phyloP scores from a whole-genome alignment of 2,888 invertebrate species.

The Merodon equestris region DNA sequence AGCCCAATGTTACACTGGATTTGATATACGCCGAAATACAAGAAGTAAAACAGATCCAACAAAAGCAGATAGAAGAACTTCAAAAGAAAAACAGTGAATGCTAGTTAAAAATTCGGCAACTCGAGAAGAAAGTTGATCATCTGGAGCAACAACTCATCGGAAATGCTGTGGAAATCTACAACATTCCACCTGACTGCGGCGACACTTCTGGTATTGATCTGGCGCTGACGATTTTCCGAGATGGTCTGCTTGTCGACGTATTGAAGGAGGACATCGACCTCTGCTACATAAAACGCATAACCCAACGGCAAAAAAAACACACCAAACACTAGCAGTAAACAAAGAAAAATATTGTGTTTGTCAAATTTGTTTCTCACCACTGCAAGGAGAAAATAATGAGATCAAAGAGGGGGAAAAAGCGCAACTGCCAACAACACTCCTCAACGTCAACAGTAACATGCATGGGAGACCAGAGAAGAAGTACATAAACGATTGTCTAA shows the following conservation, averaged over 20 bases:
- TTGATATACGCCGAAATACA: slow-evolving; percentile 14
- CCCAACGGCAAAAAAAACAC: slow-evolving; percentile 13
- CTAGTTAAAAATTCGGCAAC: slow-evolving; percentile 1
- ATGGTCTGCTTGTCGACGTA: slow-evolving; percentile 23
- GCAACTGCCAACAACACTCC: slow-evolving; percentile 8
- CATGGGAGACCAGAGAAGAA: slow-evolving; percentile 18
- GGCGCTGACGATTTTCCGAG: slow-evolving; percentile 16
- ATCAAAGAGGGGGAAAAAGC: slow-evolving; percentile 18
- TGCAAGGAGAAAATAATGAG: slow-evolving; percentile 23
- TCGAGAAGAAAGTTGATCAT: slow-evolving; percentile 11
- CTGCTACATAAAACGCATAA: slow-evolving; percentile 20
- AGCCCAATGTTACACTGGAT: slow-evolving; percentile 11
- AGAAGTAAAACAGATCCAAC: slow-evolving; percentile 9
- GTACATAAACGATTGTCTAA: slow-evolving; percentile 23
- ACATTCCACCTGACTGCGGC: slow-evolving; percentile 14
- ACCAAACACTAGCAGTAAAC: slow-evolving; percentile 14
- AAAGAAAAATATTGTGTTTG: slow-evolving; percentile 1
- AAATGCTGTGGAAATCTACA: slow-evolving; percentile 8
- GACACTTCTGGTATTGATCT: slow-evolving; percentile 1
- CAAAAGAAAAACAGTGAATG: background rate
- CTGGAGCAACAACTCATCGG: slow-evolving; percentile 4
- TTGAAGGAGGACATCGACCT: slow-evolving; percentile 21
- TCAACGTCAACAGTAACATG: background rate
- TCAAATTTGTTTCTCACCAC: slow-evolving; percentile 17
- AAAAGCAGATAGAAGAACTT: slow-evolving; percentile 8